Evolutionary conservation across 2,888 invertebrate genomes (phyloP), one percentile per base, ranked within the genome.

Genomic region (Eupithecia subumbrata): DNA sequence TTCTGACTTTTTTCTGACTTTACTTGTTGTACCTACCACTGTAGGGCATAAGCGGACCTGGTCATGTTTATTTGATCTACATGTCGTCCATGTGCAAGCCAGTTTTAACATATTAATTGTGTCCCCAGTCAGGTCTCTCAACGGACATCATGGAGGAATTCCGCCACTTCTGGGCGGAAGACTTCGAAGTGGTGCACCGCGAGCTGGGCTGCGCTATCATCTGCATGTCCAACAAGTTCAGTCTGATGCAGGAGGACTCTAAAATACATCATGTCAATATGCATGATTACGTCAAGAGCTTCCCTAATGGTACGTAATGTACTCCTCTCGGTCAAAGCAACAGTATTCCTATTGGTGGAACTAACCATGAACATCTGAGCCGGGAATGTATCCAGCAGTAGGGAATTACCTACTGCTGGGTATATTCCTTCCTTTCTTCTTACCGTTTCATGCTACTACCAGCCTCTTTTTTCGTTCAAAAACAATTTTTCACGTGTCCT

Each of bases 141-240:
- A 43, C 87, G 0, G 94, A 93, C 9, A 74, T 93, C 7, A 77
- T 95, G 84, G 92, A 93, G 34, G 91, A 93, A 82, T 95, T 95
- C 87, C 87, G 93, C 74, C 92, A 94, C 81, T 95, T 94, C 86
- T 95, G 94, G 94, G 88, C 90, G 76, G 94, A 93, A 52, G 92
- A 93, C 75, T 95, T 94, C 80, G 92, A 94, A 75, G 90, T 94
- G 79, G 92, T 93, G 48, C 92, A 94, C 83, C 90, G 94, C 2
- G 94, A 95, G 87, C 88, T 95, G 68, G 94, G 94, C 83, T 95
- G 94, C 76, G 94, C 94, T 76, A 88, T 94, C 84, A 92, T 94
- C 85, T 95, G 94, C 86, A 94, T 95, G 94, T 92, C 92, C 82
- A 91, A 93, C 85, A 94, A 94, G 88, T 92, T 94, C 83, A 87